These are phyloP conservation scores for Calliphora vicina DNA, from an alignment of 1,140 invertebrate species.

Conservation along the genomic window DNA sequence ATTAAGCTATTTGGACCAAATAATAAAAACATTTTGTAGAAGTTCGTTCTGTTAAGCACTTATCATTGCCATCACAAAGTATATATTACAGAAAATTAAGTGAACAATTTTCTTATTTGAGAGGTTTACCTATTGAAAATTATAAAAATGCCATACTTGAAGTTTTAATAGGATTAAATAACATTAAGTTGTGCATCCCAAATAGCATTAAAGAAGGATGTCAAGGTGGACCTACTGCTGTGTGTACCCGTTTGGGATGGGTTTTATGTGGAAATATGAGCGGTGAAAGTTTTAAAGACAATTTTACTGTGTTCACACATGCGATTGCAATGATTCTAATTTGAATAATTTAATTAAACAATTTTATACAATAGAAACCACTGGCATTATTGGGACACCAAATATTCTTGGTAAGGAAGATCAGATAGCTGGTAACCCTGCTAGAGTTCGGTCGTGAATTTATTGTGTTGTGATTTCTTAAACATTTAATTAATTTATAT, in stretches of 20 bases:
- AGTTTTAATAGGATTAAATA: conserved; percentile 1
- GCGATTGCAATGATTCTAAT: background rate
- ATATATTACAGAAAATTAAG: background rate
- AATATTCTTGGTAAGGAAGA: background rate
- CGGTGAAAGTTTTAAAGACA: background rate
- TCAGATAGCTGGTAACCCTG: no score
- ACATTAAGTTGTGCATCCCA: background rate
- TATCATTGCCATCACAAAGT: background rate
- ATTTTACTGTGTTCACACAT: background rate
- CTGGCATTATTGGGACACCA: background rate
- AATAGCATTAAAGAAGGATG: background rate
- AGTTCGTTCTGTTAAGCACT: background rate
- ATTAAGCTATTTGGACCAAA: background rate
- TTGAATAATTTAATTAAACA: background rate
- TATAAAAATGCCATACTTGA: background rate
- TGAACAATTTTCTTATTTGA: background rate
- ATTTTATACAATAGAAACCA: background rate
- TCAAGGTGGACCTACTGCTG: background rate
- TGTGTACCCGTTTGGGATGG: background rate
- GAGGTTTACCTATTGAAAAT: background rate
- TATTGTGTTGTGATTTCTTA: no score
- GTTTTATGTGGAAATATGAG: background rate
- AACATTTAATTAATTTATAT: no score
- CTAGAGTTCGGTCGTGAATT: no score
- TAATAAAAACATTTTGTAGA: background rate